Base-by-base conservation (phyloP, 2,113 vertebrate species). In the Ptyas mucosa region DNA sequence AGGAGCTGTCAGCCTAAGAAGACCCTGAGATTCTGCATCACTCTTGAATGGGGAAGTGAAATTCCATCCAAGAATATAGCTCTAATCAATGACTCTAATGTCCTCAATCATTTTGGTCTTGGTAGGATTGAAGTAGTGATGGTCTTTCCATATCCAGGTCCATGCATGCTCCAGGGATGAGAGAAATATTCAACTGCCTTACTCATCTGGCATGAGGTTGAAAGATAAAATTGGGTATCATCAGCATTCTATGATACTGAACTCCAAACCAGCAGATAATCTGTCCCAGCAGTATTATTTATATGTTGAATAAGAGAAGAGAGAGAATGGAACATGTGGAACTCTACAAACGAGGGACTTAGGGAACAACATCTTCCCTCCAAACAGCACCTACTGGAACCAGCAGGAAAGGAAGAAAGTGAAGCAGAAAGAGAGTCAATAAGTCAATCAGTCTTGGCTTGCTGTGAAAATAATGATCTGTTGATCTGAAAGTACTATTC, bases 391-490 rank as follows among this genome's bases (percentile, higher is more conserved):
- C 69, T 39, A 81, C 18, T 81, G 69, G n/a, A 39, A 18, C 18
- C 15, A 81, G n/a, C 34, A 81, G 69, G n/a, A 81, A 81, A 81
- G n/a, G n/a, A 81, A 81, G 2, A 39, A 39, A 81, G 15, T 39
- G 34, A 81, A 81, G 69, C 69, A 81, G 15, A 81, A 39, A 39
- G 34, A 8, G n/a, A 81, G 69, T 81, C 69, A 39, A 81, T 81
- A 34, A 81, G 69, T 81, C 64, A 69, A 69, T 69, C 34, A 39
- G 34, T 96, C 94, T 92, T 88, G 94, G 69, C 95, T 96, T 95
- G 96, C 96, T 96, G 94, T 95, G 97, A 97, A 97, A 96, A 95
- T 96, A 97, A 97, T 94, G 96, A 96, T 96, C 95, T 96, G 94
- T 95, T 96, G 95, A 96, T 96, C 94, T 96, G 94, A 91, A 92